Conservation (phyloP, 2,797 vertebrate species). For the Margarornis squamiger region DNA sequence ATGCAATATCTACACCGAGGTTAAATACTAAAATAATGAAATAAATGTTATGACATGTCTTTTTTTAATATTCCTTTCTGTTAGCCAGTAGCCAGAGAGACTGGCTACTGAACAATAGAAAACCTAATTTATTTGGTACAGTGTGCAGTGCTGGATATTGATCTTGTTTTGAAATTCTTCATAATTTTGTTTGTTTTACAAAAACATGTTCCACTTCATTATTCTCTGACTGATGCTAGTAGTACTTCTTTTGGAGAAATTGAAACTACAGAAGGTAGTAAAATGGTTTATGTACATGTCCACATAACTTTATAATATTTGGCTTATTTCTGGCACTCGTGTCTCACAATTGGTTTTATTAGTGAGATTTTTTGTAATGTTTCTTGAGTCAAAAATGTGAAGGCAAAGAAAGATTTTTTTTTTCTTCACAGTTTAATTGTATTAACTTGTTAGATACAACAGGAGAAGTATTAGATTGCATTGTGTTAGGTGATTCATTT, state of each 20-base stretch:
- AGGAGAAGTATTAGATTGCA: constrained; percentile 36
- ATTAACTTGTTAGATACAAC: neutral
- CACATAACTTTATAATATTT: neutral
- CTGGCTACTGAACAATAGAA: neutral
- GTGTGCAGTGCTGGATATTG: neutral
- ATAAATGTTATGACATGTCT: neutral
- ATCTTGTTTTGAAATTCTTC: neutral
- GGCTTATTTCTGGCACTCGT: neutral
- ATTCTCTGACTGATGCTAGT: neutral
- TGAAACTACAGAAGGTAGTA: neutral
- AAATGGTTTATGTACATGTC: neutral
- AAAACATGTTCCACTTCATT: neutral
- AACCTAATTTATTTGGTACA: neutral
- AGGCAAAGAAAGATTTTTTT: neutral
- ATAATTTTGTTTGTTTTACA: neutral
- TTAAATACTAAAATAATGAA: neutral
- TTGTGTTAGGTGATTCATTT: neutral
- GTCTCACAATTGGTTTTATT: neutral
- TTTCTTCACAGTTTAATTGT: neutral
- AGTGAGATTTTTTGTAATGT: neutral
- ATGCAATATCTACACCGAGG: neutral
- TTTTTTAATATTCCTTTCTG: neutral
- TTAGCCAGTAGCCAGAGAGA: neutral
- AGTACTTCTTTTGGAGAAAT: neutral
- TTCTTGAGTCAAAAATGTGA: neutral